Conservation (phyloP, 2,113 vertebrate genomes). For the Dunckerocampus dactyliophorus region DNA sequence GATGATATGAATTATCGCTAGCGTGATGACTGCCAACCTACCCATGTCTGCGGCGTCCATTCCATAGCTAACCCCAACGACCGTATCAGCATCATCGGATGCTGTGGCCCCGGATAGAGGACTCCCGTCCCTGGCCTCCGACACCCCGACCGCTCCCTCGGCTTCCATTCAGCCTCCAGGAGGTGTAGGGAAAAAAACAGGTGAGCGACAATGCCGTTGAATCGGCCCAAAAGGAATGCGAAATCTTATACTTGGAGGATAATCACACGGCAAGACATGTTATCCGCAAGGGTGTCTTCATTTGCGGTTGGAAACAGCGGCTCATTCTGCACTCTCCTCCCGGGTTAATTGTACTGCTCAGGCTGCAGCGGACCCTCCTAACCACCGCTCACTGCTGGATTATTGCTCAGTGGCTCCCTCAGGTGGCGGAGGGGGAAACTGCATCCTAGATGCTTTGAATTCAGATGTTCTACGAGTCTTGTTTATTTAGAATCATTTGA, state of each 20-base stretch:
- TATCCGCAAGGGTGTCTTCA: constrained; percentile 51
- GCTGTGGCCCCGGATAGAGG: constrained; percentile 66
- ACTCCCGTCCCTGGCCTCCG: constrained; percentile 73
- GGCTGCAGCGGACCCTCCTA: constrained; percentile 19
- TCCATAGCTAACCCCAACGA: constrained; percentile 68
- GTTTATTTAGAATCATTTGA: too few relatives aligned
- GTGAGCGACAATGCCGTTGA: constrained; percentile 15
- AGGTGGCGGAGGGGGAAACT: constrained; percentile 7
- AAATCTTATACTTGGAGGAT: background rate
- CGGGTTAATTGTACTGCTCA: constrained; percentile 38
- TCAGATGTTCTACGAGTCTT: background rate
- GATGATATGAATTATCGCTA: background rate
- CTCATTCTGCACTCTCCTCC: constrained; percentile 22
- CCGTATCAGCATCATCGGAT: constrained; percentile 73
- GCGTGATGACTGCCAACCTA: constrained; percentile 30
- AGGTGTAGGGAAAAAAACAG: constrained; percentile 18
- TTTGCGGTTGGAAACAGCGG: constrained; percentile 44
- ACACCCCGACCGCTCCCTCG: constrained; percentile 74
- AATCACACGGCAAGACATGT: constrained; percentile 24
- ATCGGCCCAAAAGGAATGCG: background rate
- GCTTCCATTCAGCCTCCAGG: constrained; percentile 74
- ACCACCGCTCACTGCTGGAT: constrained; percentile 27
- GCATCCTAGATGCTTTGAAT: constrained; percentile 9
- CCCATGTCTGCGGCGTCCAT: constrained; percentile 68
- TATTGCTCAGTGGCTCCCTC: constrained; percentile 24